phyloP scores from a whole-genome alignment of 2,797 vertebrate genomes.

The Notoglanidium macrostoma region DNA sequence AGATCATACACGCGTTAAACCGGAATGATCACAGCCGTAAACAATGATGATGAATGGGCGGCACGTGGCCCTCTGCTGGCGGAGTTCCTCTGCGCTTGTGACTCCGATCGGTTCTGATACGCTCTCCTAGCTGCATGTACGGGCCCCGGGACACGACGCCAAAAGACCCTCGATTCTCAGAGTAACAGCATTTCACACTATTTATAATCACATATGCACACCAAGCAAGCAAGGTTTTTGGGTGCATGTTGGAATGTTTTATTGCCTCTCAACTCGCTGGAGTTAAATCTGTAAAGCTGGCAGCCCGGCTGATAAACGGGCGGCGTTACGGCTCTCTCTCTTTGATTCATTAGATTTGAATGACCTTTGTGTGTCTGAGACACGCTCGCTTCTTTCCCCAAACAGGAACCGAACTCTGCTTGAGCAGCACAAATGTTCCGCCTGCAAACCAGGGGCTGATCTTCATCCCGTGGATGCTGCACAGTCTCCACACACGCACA shows the following conservation, averaged over 20 bases:
- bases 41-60: not conserved
- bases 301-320: not conserved
- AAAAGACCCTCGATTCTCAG: not conserved
- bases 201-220: not conserved
- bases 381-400: not conserved
- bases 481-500: not conserved
- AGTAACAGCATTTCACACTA: not conserved
- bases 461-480: slow-evolving; percentile 5
- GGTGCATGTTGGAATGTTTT: not conserved
- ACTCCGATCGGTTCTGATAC: not conserved
- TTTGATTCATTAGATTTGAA: slow-evolving; percentile 22
- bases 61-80: not conserved
- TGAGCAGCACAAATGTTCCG: not conserved
- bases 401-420: not conserved
- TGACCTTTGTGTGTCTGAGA: slow-evolving; percentile 33
- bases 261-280: not conserved
- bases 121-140: not conserved
- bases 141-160: not conserved
- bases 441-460: not conserved
- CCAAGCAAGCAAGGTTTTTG: too few relatives aligned
- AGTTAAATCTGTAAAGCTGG: not conserved
- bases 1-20: not conserved
- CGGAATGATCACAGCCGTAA: not conserved
- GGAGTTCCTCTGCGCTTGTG: not conserved
- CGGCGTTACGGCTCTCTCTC: not conserved